Conservation (phyloP, 2,797 vertebrate species). For the Podarcis siculus region DNA sequence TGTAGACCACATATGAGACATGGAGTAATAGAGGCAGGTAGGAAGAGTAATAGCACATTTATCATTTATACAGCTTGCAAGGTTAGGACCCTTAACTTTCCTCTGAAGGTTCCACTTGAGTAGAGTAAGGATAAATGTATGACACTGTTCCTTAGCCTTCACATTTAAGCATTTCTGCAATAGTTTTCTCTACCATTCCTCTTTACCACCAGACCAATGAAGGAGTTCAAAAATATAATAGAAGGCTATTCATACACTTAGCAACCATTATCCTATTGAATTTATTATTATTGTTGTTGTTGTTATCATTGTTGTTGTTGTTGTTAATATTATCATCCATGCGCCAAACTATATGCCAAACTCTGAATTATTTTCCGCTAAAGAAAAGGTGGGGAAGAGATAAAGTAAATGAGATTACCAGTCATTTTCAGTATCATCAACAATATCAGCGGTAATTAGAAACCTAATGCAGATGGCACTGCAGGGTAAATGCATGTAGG, state of each 20-base stretch:
- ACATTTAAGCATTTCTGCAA: conserved; percentile 27
- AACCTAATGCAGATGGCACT: neutral
- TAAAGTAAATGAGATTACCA: neutral
- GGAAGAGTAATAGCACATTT: conserved; percentile 54
- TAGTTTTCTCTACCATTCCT: conserved; percentile 47
- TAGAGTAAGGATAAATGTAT: conserved; percentile 59
- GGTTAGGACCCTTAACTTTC: conserved; percentile 58
- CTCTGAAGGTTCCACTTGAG: conserved; percentile 57
- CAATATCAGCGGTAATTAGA: neutral
- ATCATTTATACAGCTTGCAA: conserved; percentile 60
- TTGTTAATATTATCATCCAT: neutral
- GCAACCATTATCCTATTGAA: conserved; percentile 23
- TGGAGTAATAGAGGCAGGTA: conserved; percentile 24
- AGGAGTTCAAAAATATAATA: conserved; percentile 44
- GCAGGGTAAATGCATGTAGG: neutral
- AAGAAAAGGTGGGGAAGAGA: neutral
- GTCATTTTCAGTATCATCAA: neutral
- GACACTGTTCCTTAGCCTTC: conserved; percentile 43
- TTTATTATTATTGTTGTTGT: too few species aligned
- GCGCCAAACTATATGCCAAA: conserved; percentile 1
- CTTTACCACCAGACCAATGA: neutral
- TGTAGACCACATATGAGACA: conserved; percentile 35
- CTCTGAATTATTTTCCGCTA: conserved; percentile 20
- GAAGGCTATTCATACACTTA: neutral
- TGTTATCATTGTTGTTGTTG: too few species aligned